A percentile compares a stretch with the other conserved stretches of the same genome.
Evolutionary conservation across 2,797 vertebrate genomes (phyloP).

Genomic region (Kryptopterus vitreolus): DNA sequence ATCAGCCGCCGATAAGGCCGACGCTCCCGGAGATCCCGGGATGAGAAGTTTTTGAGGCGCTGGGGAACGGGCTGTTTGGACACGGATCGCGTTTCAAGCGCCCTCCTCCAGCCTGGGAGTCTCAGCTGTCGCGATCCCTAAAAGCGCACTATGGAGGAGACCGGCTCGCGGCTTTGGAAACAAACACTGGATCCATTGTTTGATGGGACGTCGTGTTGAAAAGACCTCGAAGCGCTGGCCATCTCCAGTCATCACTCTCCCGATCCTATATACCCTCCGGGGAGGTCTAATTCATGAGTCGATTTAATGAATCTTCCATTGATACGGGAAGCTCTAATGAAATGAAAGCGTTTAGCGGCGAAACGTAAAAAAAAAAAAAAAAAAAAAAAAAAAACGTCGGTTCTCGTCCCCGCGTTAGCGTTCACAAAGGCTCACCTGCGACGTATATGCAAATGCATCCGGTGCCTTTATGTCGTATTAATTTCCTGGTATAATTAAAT

Average conservation of each 20-base stretch:
- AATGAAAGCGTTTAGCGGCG: constrained; percentile 40
- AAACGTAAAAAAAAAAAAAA: no score
- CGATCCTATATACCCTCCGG: neutral
- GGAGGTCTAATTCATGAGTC: constrained; percentile 30
- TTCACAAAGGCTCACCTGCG: constrained; percentile 29
- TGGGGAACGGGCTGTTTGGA: constrained; percentile 17
- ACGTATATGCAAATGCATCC: constrained; percentile 35
- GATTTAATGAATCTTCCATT: constrained; percentile 49
- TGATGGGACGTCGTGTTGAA: constrained; percentile 27
- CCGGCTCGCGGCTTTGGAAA: neutral
- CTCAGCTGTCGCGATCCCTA: constrained; percentile 17
- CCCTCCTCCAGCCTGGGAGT: neutral
- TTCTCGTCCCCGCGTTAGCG: constrained; percentile 27
- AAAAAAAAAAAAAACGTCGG: constrained; percentile 23
- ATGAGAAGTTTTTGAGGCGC: constrained; percentile 34
- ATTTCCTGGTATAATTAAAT: constrained; percentile 49
- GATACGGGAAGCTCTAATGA: constrained; percentile 36
- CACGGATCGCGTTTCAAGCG: constrained; percentile 25
- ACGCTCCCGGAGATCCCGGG: constrained; percentile 41
- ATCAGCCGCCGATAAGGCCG: constrained; percentile 49
- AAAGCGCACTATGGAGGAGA: constrained; percentile 16
- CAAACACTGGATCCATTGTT: constrained; percentile 33
- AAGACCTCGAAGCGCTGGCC: constrained; percentile 9
- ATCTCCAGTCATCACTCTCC: neutral
- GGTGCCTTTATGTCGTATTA: constrained; percentile 23